phyloP scores from a whole-genome alignment of 2,113 vertebrate genomes.

The Cichladusa arquata region DNA sequence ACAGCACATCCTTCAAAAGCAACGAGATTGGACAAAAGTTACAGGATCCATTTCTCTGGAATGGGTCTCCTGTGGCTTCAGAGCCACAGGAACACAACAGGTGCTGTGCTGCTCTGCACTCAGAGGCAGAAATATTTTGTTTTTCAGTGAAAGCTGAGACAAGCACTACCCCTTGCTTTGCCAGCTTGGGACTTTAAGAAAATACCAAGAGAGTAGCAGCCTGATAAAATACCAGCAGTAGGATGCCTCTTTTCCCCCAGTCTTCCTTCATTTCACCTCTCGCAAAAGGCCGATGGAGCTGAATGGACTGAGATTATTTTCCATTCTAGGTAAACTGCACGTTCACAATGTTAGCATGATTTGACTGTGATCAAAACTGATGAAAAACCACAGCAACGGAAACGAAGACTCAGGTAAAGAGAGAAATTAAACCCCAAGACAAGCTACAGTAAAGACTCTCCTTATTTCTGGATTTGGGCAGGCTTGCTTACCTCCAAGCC shows the following conservation, averaged over 20 bases:
- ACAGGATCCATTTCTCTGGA: not conserved
- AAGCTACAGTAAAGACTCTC: not conserved
- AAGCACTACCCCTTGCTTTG: not conserved
- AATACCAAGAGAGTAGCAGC: not conserved
- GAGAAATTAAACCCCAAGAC: not conserved
- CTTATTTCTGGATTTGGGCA: not conserved
- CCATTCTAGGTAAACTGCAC: not conserved
- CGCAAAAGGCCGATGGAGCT: not conserved
- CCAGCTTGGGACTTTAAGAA: not conserved
- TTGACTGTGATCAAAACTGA: not conserved
- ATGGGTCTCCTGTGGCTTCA: not conserved
- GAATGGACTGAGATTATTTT: not conserved
- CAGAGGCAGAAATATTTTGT: not conserved
- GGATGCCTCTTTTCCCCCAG: not conserved
- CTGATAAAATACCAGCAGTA: not conserved
- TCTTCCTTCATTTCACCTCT: not conserved
- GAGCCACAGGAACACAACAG: not conserved
- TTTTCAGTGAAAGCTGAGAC: not conserved
- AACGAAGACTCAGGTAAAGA: slow-evolving; percentile 29
- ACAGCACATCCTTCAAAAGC: not conserved
- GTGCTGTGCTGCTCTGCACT: not conserved
- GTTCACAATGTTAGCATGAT: not conserved
- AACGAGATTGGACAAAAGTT: not conserved
- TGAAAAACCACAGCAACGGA: not conserved
- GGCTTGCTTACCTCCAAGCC: not conserved